Evolutionary conservation across 2,888 invertebrate species (phyloP).

Genomic region (Macaria notata): DNA sequence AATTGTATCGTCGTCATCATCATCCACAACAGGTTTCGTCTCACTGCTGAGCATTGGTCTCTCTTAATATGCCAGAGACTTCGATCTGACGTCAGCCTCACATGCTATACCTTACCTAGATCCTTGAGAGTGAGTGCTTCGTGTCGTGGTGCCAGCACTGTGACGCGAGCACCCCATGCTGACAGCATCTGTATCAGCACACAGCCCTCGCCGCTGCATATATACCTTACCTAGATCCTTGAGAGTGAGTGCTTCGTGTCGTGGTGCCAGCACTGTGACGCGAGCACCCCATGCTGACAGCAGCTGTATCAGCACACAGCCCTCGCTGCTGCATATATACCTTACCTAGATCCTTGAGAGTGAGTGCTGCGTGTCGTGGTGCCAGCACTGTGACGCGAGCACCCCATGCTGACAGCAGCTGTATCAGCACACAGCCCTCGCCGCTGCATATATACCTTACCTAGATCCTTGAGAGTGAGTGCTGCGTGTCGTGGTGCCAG

Average conservation of each 20-base stretch:
- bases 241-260: constrained; percentile 48
- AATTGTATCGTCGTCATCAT: no score
- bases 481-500: constrained; percentile 54
- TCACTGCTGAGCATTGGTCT: no score
- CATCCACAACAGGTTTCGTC: no score
- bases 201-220: constrained; percentile 66
- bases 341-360: constrained; percentile 56
- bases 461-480: constrained; percentile 50
- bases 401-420: constrained; percentile 62
- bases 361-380: constrained; percentile 47
- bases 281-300: constrained; percentile 61
- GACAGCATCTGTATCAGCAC: constrained; percentile 61
- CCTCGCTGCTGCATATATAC: constrained; percentile 64
- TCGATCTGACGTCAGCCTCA: no score
- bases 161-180: constrained; percentile 59
- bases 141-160: constrained; percentile 54
- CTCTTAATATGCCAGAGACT: no score
- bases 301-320: constrained; percentile 64
- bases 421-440: constrained; percentile 64
- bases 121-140: constrained; percentile 50
- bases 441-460: constrained; percentile 50
- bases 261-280: constrained; percentile 56
- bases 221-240: constrained; percentile 57
- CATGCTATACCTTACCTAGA: constrained; percentile 46
- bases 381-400: constrained; percentile 58